Evolutionary conservation across 2,113 vertebrate species (phyloP), one percentile per base, ranked within the genome.

Genomic region (Rana temporaria): DNA sequence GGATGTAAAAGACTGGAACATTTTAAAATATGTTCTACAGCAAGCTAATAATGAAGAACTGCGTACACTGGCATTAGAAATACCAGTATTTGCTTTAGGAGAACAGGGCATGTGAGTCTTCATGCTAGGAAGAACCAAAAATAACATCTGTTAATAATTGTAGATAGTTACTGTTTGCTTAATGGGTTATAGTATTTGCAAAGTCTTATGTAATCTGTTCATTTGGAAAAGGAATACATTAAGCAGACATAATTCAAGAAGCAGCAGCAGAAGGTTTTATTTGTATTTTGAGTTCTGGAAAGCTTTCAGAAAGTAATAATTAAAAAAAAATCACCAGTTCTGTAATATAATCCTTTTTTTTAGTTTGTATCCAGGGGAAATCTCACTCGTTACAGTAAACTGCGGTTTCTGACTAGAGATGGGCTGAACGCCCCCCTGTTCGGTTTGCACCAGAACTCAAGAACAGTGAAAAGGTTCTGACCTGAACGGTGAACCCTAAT

Each of bases 251-350:
- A 26, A 73, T 17, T 34, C 53, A 67, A 52, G 16, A 38, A 42
- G 56, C 30, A 24, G 62, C 14, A 78, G 17, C 26, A n/a, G 20
- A 65, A 71, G 38, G 22, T 20, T 8, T 7, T 66, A 67, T 74
- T 74, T 75, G 80, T 32, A 53, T 82, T 68, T 14, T 56, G 63
- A 75, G 16, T 42, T 65, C 19, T 63, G 67, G 42, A 81, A 52
- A 26, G 48, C 19, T 66, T 74, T 66, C 70, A 17, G 7, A 42
- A 82, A 75, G n/a, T 34, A 66, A 24, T 57, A 4, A 57, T 64
- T 80, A 9, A 18, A 30, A 64, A 57, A 60, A 70, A 70, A 48
- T 52, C 19, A 66, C 48, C 57, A 24, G 15, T n/a, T 78, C 65
- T 65, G 42, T 22, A 65, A 66, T 55, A n/a, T 68, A 57, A 79